A percentile compares a stretch with the other conserved stretches of the same genome.
Evolutionary conservation across 2,888 invertebrate species (phyloP).

Genomic region (Drosophila cognata): DNA sequence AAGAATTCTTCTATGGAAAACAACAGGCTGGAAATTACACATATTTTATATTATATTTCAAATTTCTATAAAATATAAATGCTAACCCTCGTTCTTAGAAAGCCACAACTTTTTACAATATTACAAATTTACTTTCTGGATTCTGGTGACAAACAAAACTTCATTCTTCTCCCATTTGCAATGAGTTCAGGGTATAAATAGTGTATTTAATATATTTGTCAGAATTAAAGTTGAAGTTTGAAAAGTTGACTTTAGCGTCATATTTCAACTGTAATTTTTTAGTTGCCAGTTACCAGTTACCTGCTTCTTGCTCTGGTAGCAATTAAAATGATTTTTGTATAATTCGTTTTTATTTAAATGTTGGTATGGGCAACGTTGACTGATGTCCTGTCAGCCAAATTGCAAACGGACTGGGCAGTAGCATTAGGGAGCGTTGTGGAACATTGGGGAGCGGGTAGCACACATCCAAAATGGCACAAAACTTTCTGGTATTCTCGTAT

Average conservation of each 20-base stretch:
- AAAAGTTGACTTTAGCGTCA: slow-evolving; percentile 7
- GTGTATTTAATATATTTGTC: slow-evolving; percentile 28
- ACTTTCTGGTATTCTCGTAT: slow-evolving; percentile 67
- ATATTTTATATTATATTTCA: not conserved
- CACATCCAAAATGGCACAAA: slow-evolving; percentile 67
- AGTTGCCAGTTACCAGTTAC: not conserved
- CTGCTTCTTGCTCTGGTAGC: slow-evolving; percentile 18
- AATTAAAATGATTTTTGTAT: slow-evolving; percentile 41
- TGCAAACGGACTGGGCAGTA: slow-evolving; percentile 17
- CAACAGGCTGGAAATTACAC: not conserved
- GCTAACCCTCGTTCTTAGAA: not conserved
- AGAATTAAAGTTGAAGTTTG: slow-evolving; percentile 39
- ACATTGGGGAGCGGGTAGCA: not conserved
- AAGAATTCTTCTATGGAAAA: not conserved
- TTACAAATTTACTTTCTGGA: not conserved
- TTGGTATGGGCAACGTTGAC: slow-evolving; percentile 28
- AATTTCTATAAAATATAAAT: not conserved
- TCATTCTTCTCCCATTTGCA: not conserved
- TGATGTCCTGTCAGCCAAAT: slow-evolving; percentile 35
- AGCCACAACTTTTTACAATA: not conserved
- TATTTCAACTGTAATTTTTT: slow-evolving; percentile 8
- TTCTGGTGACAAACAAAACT: not conserved
- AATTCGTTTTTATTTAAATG: slow-evolving; percentile 51
- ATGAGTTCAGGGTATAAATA: not conserved
- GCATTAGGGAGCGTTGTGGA: slow-evolving; percentile 3